Base-by-base conservation (phyloP, 2,797 vertebrate species). In the Chelmon rostratus region DNA sequence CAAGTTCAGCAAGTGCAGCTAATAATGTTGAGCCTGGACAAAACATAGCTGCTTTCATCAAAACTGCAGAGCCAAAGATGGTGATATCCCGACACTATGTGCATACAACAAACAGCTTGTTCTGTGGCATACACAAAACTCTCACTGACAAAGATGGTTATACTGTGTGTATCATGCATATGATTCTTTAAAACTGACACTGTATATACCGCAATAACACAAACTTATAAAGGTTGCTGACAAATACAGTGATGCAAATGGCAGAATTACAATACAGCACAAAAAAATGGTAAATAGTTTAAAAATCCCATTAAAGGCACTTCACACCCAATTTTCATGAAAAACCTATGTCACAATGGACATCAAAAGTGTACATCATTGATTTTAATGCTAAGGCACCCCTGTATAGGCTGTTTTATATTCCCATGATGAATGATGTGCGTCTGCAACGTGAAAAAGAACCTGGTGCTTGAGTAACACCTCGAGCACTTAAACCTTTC, bases 311-410 rank as follows among this genome's bases (percentile, higher is more conserved):
- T 59, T 38, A 63, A 92, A 94, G 93, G 92, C 93, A 93, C 92
- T 89, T 92, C n/a, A 67, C 58, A 78, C 23, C 25, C 53, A 81
- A 47, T 65, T 87, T 61, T 74, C 35, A 83, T 74, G 23, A 64
- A 53, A 70, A 73, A 66, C 68, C 46, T 11, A 46, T 64, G 59
- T 85, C 63, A 78, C 65, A 58, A 50, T 67, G 71, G 78, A 82
- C 31, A 78, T 79, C 9, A 46, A 42, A 73, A 76, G 71, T 79
- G 61, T 42, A 54, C 46, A 16, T 77, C 25, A 76, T 59, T 61
- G 53, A 80, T 68, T 82, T 58, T 4, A 70, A 49, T 23, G 15
- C 73, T 92, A 93, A 94, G 93, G 93, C 93, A 92, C 90, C 71
- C 59, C 81, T 70, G 54, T 66, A 59, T 37, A 79, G 68, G 77